These are phyloP conservation scores for Pseudochirops cupreus DNA, from an alignment of 2,797 vertebrate genomes.

Conservation along the genomic window DNA sequence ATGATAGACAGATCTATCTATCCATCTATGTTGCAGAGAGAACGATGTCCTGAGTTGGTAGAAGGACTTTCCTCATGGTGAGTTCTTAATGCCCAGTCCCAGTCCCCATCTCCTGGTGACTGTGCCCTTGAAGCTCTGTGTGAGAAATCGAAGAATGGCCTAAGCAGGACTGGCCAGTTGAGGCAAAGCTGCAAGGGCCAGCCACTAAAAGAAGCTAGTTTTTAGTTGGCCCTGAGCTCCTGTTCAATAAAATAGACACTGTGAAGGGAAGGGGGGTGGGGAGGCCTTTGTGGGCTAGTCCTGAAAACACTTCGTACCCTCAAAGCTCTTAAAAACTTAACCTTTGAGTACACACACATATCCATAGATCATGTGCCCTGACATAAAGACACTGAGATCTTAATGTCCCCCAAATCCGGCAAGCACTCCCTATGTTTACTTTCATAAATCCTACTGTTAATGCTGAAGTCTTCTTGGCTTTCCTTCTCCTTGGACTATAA, in stretches of 20 bases:
- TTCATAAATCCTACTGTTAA: conserved; percentile 79
- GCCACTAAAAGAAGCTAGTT: background rate
- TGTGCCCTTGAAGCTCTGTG: background rate
- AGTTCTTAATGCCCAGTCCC: background rate
- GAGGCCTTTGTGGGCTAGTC: background rate
- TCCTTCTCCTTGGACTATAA: conserved; percentile 79
- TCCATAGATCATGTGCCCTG: conserved; percentile 52
- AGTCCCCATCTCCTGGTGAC: background rate
- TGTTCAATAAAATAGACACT: background rate
- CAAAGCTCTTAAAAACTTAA: conserved; percentile 59
- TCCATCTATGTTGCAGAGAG: background rate
- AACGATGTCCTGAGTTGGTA: background rate
- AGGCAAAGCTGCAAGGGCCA: background rate
- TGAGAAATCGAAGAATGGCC: background rate
- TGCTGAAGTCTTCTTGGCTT: conserved; percentile 77
- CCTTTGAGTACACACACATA: conserved; percentile 48
- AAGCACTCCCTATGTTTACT: conserved; percentile 68
- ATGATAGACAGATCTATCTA: background rate
- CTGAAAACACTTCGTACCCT: conserved; percentile 14
- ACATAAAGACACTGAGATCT: conserved; percentile 68
- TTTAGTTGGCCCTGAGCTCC: conserved; percentile 1
- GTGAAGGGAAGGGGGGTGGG: conserved; percentile 12
- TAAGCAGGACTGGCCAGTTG: background rate
- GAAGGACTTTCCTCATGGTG: background rate
- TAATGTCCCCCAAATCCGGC: conserved; percentile 64